These are phyloP conservation scores for Microtus montanus DNA, from an alignment of 2,113 vertebrate genomes.

Conservation along the genomic window DNA sequence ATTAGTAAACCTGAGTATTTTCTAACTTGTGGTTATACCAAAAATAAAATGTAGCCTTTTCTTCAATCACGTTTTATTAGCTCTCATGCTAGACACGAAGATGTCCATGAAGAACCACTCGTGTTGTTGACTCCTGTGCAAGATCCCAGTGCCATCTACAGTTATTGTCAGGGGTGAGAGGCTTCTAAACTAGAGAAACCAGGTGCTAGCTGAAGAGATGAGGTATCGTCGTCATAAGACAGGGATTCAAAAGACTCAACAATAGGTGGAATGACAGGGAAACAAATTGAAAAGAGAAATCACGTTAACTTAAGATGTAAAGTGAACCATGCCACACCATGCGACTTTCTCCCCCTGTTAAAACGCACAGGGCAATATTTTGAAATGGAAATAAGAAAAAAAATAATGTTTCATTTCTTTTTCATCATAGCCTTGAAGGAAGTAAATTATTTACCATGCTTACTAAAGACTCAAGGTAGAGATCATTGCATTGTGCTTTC, in stretches of 20 bases:
- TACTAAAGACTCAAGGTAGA: too few species aligned
- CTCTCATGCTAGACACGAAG: background rate
- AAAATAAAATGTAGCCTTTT: conserved; percentile 33
- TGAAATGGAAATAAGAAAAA: background rate
- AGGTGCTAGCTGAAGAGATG: background rate
- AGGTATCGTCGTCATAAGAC: background rate
- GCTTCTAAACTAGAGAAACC: background rate
- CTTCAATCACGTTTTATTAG: conserved; percentile 5
- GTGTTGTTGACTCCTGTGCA: background rate
- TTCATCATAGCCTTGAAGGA: too few species aligned
- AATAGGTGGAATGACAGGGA: background rate
- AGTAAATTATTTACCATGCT: too few species aligned
- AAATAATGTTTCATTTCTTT: too few species aligned
- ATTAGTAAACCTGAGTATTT: background rate
- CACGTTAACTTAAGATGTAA: conserved; percentile 51
- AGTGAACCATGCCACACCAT: background rate
- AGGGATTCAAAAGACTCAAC: background rate
- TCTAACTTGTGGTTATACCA: background rate
- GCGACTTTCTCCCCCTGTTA: background rate
- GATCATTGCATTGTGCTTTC: too few species aligned
- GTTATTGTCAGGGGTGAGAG: background rate
- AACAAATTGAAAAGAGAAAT: conserved; percentile 16
- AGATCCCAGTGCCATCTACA: background rate
- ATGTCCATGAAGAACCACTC: conserved; percentile 41
- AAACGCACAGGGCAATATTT: background rate